These are phyloP conservation scores for Pipra filicauda DNA, from an alignment of 2,113 vertebrate species.

Conservation along the genomic window DNA sequence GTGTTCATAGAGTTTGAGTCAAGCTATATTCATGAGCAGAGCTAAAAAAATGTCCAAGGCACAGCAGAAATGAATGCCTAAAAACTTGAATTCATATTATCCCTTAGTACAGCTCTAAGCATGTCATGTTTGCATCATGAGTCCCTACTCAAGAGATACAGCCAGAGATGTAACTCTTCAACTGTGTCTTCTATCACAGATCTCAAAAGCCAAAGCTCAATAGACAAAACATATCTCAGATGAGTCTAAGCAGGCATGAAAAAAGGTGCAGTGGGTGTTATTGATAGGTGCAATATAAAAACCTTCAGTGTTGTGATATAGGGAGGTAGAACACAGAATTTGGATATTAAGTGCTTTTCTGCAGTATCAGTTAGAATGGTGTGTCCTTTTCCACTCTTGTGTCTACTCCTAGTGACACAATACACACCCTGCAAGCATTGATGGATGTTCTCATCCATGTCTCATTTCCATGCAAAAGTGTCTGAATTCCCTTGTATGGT, in stretches of 20 bases:
- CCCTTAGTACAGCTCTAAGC: background rate
- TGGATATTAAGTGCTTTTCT: background rate
- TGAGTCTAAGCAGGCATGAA: background rate
- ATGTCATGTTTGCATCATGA: background rate
- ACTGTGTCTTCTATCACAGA: background rate
- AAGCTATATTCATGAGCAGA: background rate
- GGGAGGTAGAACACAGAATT: background rate
- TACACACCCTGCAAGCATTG: background rate
- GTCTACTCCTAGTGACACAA: background rate
- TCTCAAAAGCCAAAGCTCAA: background rate
- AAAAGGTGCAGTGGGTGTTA: background rate
- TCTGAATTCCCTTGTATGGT: background rate
- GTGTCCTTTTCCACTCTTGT: background rate
- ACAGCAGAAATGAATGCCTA: background rate
- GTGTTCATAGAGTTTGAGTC: background rate
- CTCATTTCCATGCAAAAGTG: background rate
- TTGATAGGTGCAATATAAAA: background rate
- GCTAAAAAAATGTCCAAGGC: background rate
- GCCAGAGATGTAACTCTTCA: background rate
- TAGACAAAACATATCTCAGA: background rate
- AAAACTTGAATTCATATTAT: background rate
- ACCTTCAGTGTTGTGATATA: background rate
- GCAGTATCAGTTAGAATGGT: background rate
- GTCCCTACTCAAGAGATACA: no score
- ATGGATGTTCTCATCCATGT: background rate